Base-by-base conservation (phyloP, 2,113 vertebrate genomes). In the Cercopithecus mona region DNA sequence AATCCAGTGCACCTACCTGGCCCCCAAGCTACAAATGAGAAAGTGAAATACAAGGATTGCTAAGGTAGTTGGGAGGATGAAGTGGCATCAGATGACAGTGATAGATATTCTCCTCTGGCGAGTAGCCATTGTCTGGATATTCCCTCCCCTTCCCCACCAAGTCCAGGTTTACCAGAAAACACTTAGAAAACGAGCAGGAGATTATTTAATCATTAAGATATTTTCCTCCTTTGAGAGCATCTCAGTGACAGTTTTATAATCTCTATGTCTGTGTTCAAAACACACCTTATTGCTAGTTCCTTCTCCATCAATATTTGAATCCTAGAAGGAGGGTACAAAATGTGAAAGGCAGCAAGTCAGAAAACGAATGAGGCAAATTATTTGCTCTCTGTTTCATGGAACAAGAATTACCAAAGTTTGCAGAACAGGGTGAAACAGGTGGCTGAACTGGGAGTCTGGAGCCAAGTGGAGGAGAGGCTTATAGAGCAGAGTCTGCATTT, bases 21-120 rank as follows among this genome's bases (percentile, higher is more conserved):
- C 8, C 16, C 30, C 25, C 3, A 32, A 88, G 66, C 17, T 75
- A 68, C 20, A 35, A 88, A 35, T 78, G 40, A 93, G 30, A 61
- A 94, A 89, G 84, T 32, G n/a, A 94, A 94, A 55, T 64, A 85
- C 17, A 89, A 48, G n/a, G 20, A 84, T 93, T 40, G 75, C 12
- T 88, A 48, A 50, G 32, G 32, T 57, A 20, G 30, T 55, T 45
- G 1, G 48, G 90, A 93, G 38, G 52, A 66, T 27, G 23, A 83
- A 5, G 30, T 8, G 30, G 16, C 27, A 84, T 59, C 38, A 66
- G 52, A 57, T 32, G 76, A 75, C 11, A 45, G 30, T 10, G 40
- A 96, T 9, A 92, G 5, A 68, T 57, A 23, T 40, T 91, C 14
- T 17, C 18, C 7, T 89, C 73, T 43, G 8, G 32, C 8, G 38